Conservation (phyloP, 2,797 vertebrate species). For the Huso huso region DNA sequence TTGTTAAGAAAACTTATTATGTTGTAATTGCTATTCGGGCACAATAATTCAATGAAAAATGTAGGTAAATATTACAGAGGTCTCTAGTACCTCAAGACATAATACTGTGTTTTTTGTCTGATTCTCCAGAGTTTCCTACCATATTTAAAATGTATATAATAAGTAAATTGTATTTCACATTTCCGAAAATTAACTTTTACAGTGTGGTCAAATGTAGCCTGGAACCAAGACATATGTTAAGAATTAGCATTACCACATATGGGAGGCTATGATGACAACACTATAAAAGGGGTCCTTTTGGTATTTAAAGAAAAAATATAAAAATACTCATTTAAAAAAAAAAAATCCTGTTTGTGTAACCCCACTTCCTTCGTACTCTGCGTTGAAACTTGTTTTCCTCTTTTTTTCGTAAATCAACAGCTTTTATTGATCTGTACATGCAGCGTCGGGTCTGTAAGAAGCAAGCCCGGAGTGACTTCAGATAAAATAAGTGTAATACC, state of each 20-base stretch:
- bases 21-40: slow-evolving; percentile 47
- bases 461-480: too few species aligned
- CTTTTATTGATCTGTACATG: too few species aligned
- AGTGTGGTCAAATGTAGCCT: slow-evolving; percentile 50
- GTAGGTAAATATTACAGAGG: slow-evolving; percentile 43
- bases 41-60: slow-evolving; percentile 29
- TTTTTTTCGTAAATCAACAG: too few species aligned
- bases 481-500: too few species aligned
- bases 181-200: slow-evolving; percentile 58
- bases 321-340: slow-evolving; percentile 18
- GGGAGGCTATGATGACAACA: slow-evolving; percentile 52
- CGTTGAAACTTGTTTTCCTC: too few species aligned
- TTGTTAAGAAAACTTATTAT: slow-evolving; percentile 60
- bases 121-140: slow-evolving; percentile 40
- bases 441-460: too few species aligned
- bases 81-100: slow-evolving; percentile 23
- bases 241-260: slow-evolving; percentile 44
- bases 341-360: slow-evolving; percentile 22
- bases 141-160: slow-evolving; percentile 48
- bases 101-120: slow-evolving; percentile 48
- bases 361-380: too few species aligned
- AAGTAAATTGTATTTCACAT: slow-evolving; percentile 57
- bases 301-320: slow-evolving; percentile 13
- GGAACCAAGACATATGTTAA: slow-evolving; percentile 62
- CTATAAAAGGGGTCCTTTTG: slow-evolving; percentile 35